These are phyloP conservation scores for Amia ocellicauda DNA, from an alignment of 2,113 vertebrate species.

Conservation along the genomic window DNA sequence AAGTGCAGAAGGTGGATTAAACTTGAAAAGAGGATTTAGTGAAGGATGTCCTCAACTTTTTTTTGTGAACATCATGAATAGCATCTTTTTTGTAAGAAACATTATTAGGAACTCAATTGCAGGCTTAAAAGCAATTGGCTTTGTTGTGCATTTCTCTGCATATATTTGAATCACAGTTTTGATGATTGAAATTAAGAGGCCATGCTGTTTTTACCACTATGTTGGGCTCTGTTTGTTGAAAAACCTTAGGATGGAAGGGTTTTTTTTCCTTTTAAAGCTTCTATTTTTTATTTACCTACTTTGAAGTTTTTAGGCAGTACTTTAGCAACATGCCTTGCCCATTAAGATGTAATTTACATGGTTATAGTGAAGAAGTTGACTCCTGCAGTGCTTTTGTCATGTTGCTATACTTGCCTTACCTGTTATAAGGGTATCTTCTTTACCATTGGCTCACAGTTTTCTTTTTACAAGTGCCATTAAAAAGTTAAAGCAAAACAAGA, in stretches of 20 bases:
- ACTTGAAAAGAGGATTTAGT: slow-evolving; percentile 98
- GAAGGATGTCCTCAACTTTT: slow-evolving; percentile 95
- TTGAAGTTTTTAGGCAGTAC: slow-evolving; percentile 88
- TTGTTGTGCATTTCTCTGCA: slow-evolving; percentile 99
- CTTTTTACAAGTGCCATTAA: too few relatives aligned
- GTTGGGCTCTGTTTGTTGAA: slow-evolving; percentile 82
- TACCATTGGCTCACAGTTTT: too few relatives aligned
- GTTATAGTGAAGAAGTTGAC: slow-evolving; percentile 78
- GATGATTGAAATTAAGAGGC: slow-evolving; percentile 80
- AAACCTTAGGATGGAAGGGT: slow-evolving; percentile 73
- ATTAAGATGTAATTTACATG: slow-evolving; percentile 87
- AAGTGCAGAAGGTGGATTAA: slow-evolving; percentile 96
- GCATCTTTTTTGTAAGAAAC: slow-evolving; percentile 82
- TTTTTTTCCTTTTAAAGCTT: slow-evolving; percentile 65
- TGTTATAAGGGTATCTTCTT: slow-evolving; percentile 54
- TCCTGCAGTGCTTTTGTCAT: slow-evolving; percentile 80
- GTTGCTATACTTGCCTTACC: slow-evolving; percentile 70
- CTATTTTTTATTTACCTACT: slow-evolving; percentile 84
- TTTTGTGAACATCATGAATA: slow-evolving; percentile 90
- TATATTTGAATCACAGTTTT: slow-evolving; percentile 85
- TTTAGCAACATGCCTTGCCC: slow-evolving; percentile 74
- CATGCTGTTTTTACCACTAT: slow-evolving; percentile 78
- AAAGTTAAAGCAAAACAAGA: too few relatives aligned
- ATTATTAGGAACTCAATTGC: slow-evolving; percentile 90
- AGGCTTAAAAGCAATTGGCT: slow-evolving; percentile 88